phyloP scores from a whole-genome alignment of 2,113 vertebrate genomes.

The Brienomyrus longianalis region DNA sequence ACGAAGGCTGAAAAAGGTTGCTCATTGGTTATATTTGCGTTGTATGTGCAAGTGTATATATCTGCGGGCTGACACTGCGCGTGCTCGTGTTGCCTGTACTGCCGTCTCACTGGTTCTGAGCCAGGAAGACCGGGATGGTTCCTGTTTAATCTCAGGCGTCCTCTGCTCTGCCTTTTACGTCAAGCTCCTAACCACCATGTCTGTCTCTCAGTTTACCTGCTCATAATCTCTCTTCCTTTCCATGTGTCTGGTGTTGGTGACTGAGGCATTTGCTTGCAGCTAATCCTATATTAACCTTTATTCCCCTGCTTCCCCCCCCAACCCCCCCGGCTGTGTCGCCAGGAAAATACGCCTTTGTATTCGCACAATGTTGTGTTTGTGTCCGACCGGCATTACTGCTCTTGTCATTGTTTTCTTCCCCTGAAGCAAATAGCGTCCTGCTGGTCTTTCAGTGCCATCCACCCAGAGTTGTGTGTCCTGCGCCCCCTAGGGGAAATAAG shows the following conservation, averaged over 20 bases:
- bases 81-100: background rate
- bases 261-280: slow-evolving; percentile 9
- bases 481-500: background rate
- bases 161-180: background rate
- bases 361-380: slow-evolving; percentile 46
- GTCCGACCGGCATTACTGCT: slow-evolving; percentile 28
- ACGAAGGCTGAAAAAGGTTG: slow-evolving; percentile 76
- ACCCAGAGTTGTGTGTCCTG: background rate
- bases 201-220: background rate
- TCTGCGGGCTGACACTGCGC: background rate
- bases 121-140: background rate
- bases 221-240: background rate
- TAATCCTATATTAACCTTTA: slow-evolving; percentile 31
- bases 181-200: background rate
- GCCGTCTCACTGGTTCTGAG: background rate
- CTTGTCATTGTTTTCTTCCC: slow-evolving; percentile 46
- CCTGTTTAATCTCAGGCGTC: background rate
- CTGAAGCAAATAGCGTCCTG: slow-evolving; percentile 36
- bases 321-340: slow-evolving; percentile 26
- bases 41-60: background rate
- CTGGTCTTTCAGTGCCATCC: background rate
- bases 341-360: slow-evolving; percentile 19
- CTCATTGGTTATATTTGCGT: slow-evolving; percentile 34
- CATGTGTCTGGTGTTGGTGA: background rate
- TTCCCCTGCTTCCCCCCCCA: background rate